Percentiles rank a stretch among this genome's conserved stretches.
These are phyloP conservation scores for Prunella fulvescens DNA, from an alignment of 2,113 vertebrate species.

Conservation along the genomic window DNA sequence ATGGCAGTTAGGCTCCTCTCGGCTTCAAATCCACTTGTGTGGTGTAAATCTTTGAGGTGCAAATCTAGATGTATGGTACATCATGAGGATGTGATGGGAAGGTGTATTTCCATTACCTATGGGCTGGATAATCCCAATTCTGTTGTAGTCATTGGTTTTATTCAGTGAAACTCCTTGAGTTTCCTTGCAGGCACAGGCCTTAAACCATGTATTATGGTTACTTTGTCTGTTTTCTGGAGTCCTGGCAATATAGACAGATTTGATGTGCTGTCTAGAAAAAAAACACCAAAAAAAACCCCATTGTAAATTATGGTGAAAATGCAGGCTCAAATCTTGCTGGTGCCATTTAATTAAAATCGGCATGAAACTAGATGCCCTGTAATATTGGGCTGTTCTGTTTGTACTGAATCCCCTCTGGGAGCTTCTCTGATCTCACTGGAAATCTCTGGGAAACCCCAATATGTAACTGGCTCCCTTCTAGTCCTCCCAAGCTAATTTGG, in stretches of 20 bases:
- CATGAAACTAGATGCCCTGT: background rate
- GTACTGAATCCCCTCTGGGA: background rate
- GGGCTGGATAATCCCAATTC: background rate
- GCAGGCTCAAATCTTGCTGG: background rate
- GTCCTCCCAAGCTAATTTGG: background rate
- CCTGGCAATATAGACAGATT: background rate
- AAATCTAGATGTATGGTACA: background rate
- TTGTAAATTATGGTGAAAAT: background rate
- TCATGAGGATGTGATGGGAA: background rate
- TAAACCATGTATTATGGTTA: background rate
- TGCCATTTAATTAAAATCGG: conserved; percentile 14
- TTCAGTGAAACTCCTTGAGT: background rate
- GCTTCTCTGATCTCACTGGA: background rate
- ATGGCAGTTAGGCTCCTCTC: background rate
- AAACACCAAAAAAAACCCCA: too few species aligned
- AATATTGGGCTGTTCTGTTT: background rate
- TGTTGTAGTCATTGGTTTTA: background rate
- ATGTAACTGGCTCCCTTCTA: conserved; percentile 2
- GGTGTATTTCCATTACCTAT: background rate
- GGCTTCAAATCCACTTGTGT: background rate
- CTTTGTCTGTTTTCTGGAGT: background rate
- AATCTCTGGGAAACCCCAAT: conserved; percentile 40
- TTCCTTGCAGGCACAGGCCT: background rate
- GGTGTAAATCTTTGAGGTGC: background rate
- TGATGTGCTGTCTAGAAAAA: background rate